Conservation (phyloP, 2,113 vertebrate species). For the Pachyramphus minor region DNA sequence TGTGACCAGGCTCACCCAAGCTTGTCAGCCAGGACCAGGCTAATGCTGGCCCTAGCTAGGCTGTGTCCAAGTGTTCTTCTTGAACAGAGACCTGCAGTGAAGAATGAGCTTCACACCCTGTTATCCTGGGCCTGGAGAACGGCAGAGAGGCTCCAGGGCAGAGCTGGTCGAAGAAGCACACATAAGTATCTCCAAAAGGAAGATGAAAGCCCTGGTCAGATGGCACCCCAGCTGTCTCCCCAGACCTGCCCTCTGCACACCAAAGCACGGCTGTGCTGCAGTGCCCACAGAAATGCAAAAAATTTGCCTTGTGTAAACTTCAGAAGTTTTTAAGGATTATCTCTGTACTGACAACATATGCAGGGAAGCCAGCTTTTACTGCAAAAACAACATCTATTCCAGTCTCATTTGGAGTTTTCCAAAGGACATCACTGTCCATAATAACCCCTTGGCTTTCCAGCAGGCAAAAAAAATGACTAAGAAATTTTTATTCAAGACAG, state of each 20-base stretch:
- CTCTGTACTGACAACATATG: background rate
- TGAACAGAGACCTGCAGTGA: background rate
- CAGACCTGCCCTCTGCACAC: background rate
- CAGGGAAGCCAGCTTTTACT: background rate
- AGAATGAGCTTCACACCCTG: background rate
- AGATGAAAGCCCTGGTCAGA: background rate
- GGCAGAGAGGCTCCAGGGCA: background rate
- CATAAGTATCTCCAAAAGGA: background rate
- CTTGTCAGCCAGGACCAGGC: background rate
- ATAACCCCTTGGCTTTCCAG: background rate
- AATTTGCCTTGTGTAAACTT: slow-evolving; percentile 2
- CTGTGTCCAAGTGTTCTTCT: background rate
- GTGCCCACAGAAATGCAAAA: background rate
- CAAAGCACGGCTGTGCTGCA: background rate
- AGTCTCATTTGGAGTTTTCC: background rate
- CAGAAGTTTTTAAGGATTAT: slow-evolving; percentile 5
- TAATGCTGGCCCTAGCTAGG: background rate
- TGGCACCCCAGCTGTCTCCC: rapidly evolving
- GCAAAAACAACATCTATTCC: background rate
- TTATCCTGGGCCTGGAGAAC: background rate
- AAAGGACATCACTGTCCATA: background rate
- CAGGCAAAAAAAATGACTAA: background rate
- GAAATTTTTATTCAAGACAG: background rate
- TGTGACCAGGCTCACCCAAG: background rate
- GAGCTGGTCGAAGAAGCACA: background rate